A percentile compares a stretch with the other conserved stretches of the same genome.
phyloP scores from a whole-genome alignment of 2,113 vertebrate species.

The Gasterosteus nipponicus region DNA sequence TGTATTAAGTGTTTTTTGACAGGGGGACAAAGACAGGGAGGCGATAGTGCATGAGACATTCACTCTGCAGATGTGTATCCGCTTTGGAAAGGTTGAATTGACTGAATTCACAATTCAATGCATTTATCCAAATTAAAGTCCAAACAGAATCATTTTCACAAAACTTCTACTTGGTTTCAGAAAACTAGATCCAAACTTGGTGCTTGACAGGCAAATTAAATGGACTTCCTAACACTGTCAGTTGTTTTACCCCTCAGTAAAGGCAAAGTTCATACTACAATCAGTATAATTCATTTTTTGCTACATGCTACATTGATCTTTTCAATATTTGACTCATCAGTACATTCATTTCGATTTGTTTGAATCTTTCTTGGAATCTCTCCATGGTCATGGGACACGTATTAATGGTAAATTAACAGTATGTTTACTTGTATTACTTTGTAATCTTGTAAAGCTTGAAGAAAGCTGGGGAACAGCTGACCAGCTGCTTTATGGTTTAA shows the following conservation, averaged over 20 bases:
- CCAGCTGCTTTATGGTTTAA: too few species aligned
- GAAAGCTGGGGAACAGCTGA: too few species aligned
- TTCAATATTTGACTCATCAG: neutral
- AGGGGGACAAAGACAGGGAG: neutral
- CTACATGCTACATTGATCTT: neutral
- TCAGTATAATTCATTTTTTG: neutral
- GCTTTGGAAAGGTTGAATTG: too few species aligned
- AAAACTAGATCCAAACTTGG: neutral
- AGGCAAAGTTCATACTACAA: neutral
- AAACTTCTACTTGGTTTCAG: neutral
- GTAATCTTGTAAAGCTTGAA: neutral
- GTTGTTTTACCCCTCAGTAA: neutral
- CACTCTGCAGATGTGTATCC: neutral
- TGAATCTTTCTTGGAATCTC: neutral
- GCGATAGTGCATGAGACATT: neutral
- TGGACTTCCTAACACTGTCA: neutral
- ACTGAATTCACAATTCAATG: neutral
- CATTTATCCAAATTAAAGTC: neutral
- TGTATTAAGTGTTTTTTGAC: constrained; percentile 19
- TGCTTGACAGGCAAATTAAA: neutral
- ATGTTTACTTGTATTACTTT: neutral
- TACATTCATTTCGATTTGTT: neutral
- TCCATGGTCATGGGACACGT: neutral
- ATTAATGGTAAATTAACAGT: neutral
- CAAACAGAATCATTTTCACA: neutral